Percentiles rank a stretch among this genome's conserved stretches.
These are phyloP conservation scores for Galerucella nymphaeae DNA, from an alignment of 2,888 invertebrate genomes.

Conservation along the genomic window DNA sequence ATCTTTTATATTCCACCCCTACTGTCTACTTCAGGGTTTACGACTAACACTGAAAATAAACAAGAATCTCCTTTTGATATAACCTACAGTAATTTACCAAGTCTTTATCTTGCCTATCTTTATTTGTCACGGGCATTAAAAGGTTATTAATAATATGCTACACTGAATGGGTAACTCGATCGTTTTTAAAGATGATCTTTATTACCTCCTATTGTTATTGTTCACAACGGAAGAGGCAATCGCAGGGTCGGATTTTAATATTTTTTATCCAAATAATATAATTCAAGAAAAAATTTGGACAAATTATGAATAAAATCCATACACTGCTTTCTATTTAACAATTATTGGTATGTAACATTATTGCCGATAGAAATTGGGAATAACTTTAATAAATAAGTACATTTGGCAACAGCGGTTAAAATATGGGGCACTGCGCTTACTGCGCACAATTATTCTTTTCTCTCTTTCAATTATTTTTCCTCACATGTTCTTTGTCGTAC, in stretches of 20 bases:
- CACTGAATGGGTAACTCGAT: slow-evolving; percentile 21
- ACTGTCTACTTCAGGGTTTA: slow-evolving; percentile 1
- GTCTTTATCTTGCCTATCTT: slow-evolving; percentile 15
- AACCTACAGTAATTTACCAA: not conserved
- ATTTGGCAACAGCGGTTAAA: no score
- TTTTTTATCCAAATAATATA: not conserved
- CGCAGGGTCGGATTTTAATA: not conserved
- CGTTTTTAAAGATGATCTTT: slow-evolving; percentile 24
- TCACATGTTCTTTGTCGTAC: no score
- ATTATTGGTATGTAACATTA: no score
- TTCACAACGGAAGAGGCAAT: not conserved
- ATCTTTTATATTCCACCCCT: slow-evolving; percentile 3
- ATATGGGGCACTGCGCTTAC: no score
- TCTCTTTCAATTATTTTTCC: no score
- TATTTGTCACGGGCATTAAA: slow-evolving; percentile 24
- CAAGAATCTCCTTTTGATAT: not conserved
- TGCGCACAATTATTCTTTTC: no score
- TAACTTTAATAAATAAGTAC: no score
- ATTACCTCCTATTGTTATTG: slow-evolving; percentile 18
- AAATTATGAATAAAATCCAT: no score
- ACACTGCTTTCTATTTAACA: no score
- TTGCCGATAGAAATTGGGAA: no score
- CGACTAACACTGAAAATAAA: not conserved
- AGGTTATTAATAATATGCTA: slow-evolving; percentile 19
- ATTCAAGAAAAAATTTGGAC: no score